Evolutionary conservation across 2,888 invertebrate genomes (phyloP).

Genomic region (Tenthredo livida): DNA sequence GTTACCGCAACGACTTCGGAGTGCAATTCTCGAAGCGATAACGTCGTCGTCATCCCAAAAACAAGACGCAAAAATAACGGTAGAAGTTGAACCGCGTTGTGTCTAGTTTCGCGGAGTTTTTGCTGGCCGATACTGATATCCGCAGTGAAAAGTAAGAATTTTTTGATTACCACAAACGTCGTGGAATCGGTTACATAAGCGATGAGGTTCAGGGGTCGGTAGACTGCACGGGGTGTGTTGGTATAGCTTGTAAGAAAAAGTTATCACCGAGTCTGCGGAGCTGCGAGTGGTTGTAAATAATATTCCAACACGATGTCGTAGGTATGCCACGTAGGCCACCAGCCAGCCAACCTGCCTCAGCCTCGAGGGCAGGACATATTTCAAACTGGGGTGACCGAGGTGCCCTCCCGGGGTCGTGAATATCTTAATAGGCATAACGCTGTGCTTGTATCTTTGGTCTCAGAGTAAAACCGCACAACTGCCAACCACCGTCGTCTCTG

Average conservation of each 20-base stretch:
- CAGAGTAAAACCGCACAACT: background rate
- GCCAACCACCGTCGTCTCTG: background rate
- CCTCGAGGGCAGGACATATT: conserved; percentile 67
- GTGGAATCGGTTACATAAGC: conserved; percentile 4
- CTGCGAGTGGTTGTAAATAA: conserved; percentile 68
- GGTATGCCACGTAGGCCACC: conserved; percentile 47
- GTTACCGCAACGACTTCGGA: background rate
- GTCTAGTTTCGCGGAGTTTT: background rate
- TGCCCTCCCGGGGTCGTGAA: conserved; percentile 74
- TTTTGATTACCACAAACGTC: background rate
- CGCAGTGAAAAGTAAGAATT: background rate
- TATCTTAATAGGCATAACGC: conserved; percentile 75
- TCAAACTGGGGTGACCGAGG: conserved; percentile 68
- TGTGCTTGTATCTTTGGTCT: conserved; percentile 41
- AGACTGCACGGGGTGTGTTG: conserved; percentile 4
- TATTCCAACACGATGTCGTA: conserved; percentile 64
- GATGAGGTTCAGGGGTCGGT: background rate
- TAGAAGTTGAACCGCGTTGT: background rate
- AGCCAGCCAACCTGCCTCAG: conserved; percentile 33
- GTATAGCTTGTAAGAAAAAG: conserved; percentile 47
- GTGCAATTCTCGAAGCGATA: background rate
- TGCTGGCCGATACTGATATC: background rate
- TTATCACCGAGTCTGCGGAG: conserved; percentile 47
- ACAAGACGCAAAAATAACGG: background rate
- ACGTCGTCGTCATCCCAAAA: background rate